Evolutionary conservation across 2,113 vertebrate genomes (phyloP).

Genomic region (Erythrocercus mccallii): DNA sequence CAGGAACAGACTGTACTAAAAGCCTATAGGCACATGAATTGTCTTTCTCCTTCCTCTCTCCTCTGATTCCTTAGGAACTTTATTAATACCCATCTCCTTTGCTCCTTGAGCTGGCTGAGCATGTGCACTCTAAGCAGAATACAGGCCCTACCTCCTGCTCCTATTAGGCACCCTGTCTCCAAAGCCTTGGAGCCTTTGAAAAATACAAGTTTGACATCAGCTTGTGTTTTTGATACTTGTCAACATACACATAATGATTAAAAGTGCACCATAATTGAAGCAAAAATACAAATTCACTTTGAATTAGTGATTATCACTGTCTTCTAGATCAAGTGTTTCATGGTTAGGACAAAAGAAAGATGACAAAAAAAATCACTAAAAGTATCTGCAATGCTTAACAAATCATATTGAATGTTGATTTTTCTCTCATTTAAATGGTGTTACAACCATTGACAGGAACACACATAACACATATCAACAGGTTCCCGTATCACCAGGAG

Average conservation of each 20-base stretch:
- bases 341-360: not conserved
- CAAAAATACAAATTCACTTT: not conserved
- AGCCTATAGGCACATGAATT: not conserved
- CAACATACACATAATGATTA: not conserved
- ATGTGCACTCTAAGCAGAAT: not conserved
- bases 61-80: not conserved
- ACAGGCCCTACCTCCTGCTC: not conserved
- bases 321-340: not conserved
- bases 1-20: not conserved
- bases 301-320: not conserved
- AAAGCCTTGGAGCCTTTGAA: not conserved
- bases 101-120: not conserved
- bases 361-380: not conserved
- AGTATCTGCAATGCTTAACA: not conserved
- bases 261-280: not conserved
- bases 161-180: not conserved
- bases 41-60: not conserved
- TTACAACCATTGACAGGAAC: not conserved
- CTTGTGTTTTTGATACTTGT: not conserved
- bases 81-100: not conserved
- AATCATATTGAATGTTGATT: rapidly evolving
- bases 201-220: not conserved
- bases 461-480: rapidly evolving
- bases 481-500: rapidly evolving
- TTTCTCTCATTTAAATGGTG: not conserved